Evolutionary conservation across 2,797 vertebrate species (phyloP), one percentile per base, ranked within the genome.

Genomic region (Sebastes ruberrimus): DNA sequence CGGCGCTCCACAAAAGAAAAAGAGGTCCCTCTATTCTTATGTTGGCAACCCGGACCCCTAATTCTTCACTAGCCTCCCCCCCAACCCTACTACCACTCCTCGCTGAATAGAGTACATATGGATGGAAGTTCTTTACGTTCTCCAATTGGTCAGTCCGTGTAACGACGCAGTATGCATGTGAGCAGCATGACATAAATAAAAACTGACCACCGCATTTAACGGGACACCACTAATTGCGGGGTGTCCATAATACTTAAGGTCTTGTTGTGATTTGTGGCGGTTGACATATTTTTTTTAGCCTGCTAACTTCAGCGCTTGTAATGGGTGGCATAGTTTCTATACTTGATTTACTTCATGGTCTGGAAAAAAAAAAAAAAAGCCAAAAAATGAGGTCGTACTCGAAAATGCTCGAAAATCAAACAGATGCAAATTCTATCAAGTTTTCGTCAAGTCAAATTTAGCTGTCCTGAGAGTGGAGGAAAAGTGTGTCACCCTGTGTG

Each of bases 401-500:
- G 14, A 68, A 85, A 85, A 65, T 56, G 73, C 78, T 71, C 14
- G 64, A 55, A 66, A 82, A 74, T n/a, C 25, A 25, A 84, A 64
- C 83, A 84, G 76, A 89, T 81, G 85, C 61, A 46, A 62, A 71
- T 67, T 77, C 53, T 46, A 75, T 83, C 64, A 80, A 63, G 76
- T 76, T 67, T 72, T 28, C 4, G 2, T 73, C 28, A 20, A 64
- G 30, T 84, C 56, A 72, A 75, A 78, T 74, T 76, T 83, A 86
- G 76, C 72, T 18, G 28, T 4, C 16, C 33, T 20, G 23, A 68
- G 60, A 71, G 59, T 18, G 52, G 57, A 67, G 28, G 62, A 72
- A 85, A 92, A 93, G 83, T 87, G 75, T 90, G 90, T 94, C 89
- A 92, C 78, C 72, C 78, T 87, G 53, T 91, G 42, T 92, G 72